Percentiles rank a stretch among this genome's conserved stretches.
Conservation (phyloP, 2,797 vertebrate genomes). For the Kryptolebias ocellatus region DNA sequence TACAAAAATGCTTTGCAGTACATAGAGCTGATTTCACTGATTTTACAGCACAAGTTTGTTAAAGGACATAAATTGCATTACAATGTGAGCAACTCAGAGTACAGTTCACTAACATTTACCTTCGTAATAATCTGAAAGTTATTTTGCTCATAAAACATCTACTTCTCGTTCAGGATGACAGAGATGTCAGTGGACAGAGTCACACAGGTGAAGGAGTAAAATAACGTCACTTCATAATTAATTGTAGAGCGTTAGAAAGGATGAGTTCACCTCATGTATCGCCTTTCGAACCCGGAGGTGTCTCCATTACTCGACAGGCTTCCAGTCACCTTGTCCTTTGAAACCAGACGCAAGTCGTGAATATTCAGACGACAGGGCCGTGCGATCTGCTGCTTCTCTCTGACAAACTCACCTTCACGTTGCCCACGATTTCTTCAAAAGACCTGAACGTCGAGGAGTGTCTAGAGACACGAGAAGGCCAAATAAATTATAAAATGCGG, state of each 20-base stretch:
- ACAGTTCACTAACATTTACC: slow-evolving; percentile 15
- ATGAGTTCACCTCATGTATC: slow-evolving; percentile 40
- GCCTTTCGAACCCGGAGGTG: slow-evolving; percentile 62
- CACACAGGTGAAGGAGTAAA: slow-evolving; percentile 18
- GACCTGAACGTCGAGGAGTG: slow-evolving; percentile 95
- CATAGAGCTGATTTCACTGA: not conserved
- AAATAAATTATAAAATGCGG: not conserved
- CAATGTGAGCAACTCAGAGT: slow-evolving; percentile 19
- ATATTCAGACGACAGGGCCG: not conserved
- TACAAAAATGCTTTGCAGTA: slow-evolving; percentile 64
- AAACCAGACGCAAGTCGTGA: slow-evolving; percentile 26
- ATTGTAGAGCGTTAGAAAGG: not conserved
- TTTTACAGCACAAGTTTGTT: slow-evolving; percentile 9
- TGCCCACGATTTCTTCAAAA: slow-evolving; percentile 92
- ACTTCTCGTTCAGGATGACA: slow-evolving; percentile 10
- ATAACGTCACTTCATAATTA: not conserved
- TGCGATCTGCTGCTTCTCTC: no score
- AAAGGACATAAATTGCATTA: slow-evolving; percentile 30
- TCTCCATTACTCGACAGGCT: slow-evolving; percentile 43
- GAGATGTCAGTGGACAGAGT: slow-evolving; percentile 20
- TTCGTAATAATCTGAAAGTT: slow-evolving; percentile 26
- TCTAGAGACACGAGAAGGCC: slow-evolving; percentile 70
- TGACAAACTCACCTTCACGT: slow-evolving; percentile 84
- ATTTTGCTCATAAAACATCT: slow-evolving; percentile 11
- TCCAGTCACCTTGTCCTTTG: slow-evolving; percentile 72